Conservation (phyloP, 2,113 vertebrate species). For the Manacus vitellinus region DNA sequence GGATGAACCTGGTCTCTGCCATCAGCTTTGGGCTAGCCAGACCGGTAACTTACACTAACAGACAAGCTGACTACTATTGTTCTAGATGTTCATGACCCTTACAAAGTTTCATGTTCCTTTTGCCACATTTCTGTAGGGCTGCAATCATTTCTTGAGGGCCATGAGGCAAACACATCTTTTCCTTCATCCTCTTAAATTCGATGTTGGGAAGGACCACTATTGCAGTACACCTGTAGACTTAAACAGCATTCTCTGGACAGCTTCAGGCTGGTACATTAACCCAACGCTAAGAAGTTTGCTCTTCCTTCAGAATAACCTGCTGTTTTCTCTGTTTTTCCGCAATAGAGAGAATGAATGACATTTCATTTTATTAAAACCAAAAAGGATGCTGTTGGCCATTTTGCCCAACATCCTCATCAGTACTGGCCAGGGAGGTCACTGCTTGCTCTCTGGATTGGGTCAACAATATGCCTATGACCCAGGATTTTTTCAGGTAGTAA, state of each 20-base stretch:
- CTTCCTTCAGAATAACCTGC: not conserved
- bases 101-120: not conserved
- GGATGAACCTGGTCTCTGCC: not conserved
- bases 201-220: not conserved
- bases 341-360: not conserved
- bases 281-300: not conserved
- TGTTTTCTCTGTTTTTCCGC: not conserved
- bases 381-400: not conserved
- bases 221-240: not conserved
- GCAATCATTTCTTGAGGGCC: not conserved
- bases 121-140: not conserved
- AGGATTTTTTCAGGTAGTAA: not conserved
- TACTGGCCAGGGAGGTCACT: not conserved
- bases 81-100: accelerated
- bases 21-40: not conserved
- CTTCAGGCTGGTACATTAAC: not conserved
- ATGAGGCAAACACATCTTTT: not conserved
- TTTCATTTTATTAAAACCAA: not conserved
- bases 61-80: not conserved
- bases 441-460: not conserved
- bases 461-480: not conserved
- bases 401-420: not conserved
- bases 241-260: not conserved
- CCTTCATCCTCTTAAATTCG: not conserved
- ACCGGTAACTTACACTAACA: not conserved